Conservation (phyloP, 2,797 vertebrate species). For the Pelobates cultripes region DNA sequence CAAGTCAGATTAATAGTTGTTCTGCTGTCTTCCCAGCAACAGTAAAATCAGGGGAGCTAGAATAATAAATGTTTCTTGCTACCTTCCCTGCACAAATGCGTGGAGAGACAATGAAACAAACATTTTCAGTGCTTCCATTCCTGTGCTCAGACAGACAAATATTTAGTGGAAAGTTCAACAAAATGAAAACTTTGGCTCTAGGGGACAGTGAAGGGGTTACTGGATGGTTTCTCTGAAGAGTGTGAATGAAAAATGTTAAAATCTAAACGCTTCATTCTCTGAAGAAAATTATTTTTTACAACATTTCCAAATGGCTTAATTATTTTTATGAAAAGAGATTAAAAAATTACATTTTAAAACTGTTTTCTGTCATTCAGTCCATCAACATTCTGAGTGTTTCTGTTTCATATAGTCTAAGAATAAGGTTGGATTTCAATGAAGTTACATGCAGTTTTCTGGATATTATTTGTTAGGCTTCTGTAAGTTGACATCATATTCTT, state of each 20-base stretch:
- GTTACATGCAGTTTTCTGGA: too few species aligned
- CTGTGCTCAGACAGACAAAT: constrained; percentile 22
- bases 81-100: constrained; percentile 27
- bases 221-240: background rate
- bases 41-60: constrained; percentile 45
- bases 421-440: too few species aligned
- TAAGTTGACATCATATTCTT: too few species aligned
- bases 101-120: constrained; percentile 34
- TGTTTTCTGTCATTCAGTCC: too few species aligned
- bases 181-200: background rate
- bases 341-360: too few species aligned
- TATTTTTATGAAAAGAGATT: too few species aligned
- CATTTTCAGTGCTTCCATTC: constrained; percentile 11
- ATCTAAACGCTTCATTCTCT: background rate
- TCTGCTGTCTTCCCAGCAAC: constrained; percentile 52
- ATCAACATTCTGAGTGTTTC: too few species aligned
- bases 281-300: too few species aligned
- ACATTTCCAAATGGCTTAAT: too few species aligned
- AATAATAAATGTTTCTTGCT: constrained; percentile 48
- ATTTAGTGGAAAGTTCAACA: constrained; percentile 13
- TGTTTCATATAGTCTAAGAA: too few species aligned
- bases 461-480: too few species aligned
- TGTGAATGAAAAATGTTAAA: too few species aligned
- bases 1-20: constrained; percentile 55
- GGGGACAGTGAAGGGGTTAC: constrained; percentile 1